Evolutionary conservation across 2,888 invertebrate species (phyloP), one percentile per base, ranked within the genome.

Genomic region (Oxyscelio sp.): DNA sequence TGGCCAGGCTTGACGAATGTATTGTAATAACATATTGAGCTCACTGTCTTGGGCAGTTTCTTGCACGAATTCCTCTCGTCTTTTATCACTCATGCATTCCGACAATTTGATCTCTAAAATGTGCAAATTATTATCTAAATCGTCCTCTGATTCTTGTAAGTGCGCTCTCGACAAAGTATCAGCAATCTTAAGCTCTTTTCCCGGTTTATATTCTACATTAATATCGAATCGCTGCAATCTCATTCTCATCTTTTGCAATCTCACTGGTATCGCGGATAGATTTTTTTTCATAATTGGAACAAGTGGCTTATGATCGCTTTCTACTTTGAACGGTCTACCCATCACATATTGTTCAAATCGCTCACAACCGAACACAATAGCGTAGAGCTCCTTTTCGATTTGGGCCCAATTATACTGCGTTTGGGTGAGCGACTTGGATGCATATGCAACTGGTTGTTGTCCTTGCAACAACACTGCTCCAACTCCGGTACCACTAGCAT

Each of bases 221-320:
- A 84, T 15, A n/a, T 85, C 83, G 43, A 80, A 88, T 15, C 66
- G 77, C n/a, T n/a, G n/a, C n/a, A n/a, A n/a, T n/a, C n/a, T n/a
- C n/a, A n/a, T n/a, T n/a, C n/a, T n/a, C n/a, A n/a, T n/a, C n/a
- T n/a, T n/a, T n/a, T n/a, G n/a, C n/a, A n/a, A n/a, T n/a, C n/a
- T n/a, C n/a, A n/a, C n/a, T n/a, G n/a, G n/a, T n/a, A n/a, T n/a
- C n/a, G n/a, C n/a, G n/a, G n/a, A n/a, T n/a, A n/a, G n/a, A n/a
- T n/a, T n/a, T 68, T 90, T 90, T 54, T 88, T 87, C 22, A 88
- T 85, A 61, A 90, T 89, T 11, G 78, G 6, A 45, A 85, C 75
- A 6, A 90, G 40, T 13, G 92, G 91, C 52, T 87, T 87, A 56
- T 92, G 91, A 83, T 92, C 90, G 11, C 88, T 90, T 80, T 91